Base-by-base conservation (phyloP, 1,140 invertebrate genomes). In the Lordiphosa collinella region DNA sequence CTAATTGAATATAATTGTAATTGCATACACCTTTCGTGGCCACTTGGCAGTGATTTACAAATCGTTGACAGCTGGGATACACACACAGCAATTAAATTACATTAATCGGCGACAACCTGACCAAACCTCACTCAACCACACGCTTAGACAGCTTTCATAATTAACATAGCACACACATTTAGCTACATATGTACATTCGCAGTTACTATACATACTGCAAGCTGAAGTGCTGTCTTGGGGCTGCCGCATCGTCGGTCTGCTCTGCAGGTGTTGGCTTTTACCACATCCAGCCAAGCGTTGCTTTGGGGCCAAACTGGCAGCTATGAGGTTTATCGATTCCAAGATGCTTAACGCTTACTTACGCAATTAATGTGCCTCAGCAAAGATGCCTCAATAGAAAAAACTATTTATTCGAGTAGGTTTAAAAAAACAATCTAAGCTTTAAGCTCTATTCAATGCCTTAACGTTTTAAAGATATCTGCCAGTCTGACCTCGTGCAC, bases 331-430 rank as follows among this genome's bases (percentile, higher is more conserved):
- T 78, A 84, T 84, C 79, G 78, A 85, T 84, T 84, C 51, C 70
- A 53, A 62, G 72, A 71, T 32, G 72, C 41, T 67, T 72, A 65
- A 59, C 59, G 54, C 50, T 59, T 40, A 46, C 62, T 50, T 68
- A 72, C 76, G 56, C 76, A 84, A 84, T 84, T 82, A 72, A 84
- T 44, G 66, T 84, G 67, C 18, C n/a, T n/a, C n/a, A n/a, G n/a
- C n/a, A n/a, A n/a, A n/a, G n/a, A n/a, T n/a, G n/a, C n/a, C n/a
- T n/a, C n/a, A n/a, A n/a, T n/a, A n/a, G n/a, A n/a, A n/a, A n/a
- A n/a, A n/a, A n/a, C n/a, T n/a, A n/a, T n/a, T n/a, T n/a, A n/a
- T n/a, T n/a, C n/a, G n/a, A n/a, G n/a, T n/a, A n/a, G n/a, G n/a
- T n/a, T n/a, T n/a, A n/a, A n/a, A n/a, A 18, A 18, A 0, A 18